Conservation (phyloP, 35 echinoderm and acorn worm genomes). For the Amphiura filiformis region DNA sequence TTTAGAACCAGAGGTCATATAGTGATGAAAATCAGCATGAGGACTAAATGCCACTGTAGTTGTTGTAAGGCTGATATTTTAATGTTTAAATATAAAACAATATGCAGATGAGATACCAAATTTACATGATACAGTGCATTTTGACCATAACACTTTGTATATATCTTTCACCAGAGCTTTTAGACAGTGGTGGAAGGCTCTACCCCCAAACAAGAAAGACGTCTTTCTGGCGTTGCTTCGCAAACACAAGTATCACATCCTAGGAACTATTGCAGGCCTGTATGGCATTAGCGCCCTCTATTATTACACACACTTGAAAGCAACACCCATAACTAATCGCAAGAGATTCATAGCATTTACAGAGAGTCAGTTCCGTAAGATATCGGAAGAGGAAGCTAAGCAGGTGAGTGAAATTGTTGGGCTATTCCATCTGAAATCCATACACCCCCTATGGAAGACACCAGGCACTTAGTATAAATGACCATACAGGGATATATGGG, state of each 20-base stretch:
- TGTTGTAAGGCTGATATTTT: too few relatives aligned
- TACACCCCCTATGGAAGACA: neutral
- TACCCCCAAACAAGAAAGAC: constrained; percentile 58
- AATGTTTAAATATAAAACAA: too few relatives aligned
- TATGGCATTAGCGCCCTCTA: constrained; percentile 34
- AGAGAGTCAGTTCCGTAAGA: constrained; percentile 63
- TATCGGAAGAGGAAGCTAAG: constrained; percentile 65
- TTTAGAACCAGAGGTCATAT: too few relatives aligned
- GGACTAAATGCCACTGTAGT: too few relatives aligned
- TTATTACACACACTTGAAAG: constrained; percentile 60
- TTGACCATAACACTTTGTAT: too few relatives aligned
- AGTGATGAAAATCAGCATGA: too few relatives aligned
- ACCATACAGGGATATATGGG: neutral
- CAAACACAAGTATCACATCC: constrained; percentile 58
- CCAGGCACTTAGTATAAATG: neutral
- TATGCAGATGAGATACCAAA: too few relatives aligned
- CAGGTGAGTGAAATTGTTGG: constrained; percentile 29
- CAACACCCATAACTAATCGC: constrained; percentile 77
- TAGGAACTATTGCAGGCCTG: constrained; percentile 25
- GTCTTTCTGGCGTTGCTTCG: constrained; percentile 29
- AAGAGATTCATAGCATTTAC: constrained; percentile 80
- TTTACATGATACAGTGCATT: too few relatives aligned
- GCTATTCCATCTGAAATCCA: too few relatives aligned
- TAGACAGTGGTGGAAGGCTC: constrained; percentile 75
- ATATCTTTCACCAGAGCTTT: too few relatives aligned